A percentile compares a stretch with the other conserved stretches of the same genome.
Conservation (phyloP, 2,113 vertebrate species). For the Labrus mixtus region DNA sequence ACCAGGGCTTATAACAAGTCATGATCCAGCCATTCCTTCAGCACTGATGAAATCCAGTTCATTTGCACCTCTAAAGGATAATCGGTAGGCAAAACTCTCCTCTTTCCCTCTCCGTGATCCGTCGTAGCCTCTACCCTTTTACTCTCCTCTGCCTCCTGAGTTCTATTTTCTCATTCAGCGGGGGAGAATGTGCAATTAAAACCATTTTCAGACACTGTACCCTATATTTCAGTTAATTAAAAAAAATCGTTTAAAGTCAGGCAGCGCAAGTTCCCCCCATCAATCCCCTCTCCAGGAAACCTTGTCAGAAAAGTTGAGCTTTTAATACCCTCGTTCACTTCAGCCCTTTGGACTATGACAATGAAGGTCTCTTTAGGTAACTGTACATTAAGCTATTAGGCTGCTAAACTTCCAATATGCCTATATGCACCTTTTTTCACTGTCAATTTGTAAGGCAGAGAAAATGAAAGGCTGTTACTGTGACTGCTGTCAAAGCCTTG, state of each 20-base stretch:
- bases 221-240: slow-evolving; percentile 64
- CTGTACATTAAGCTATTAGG: slow-evolving; percentile 45
- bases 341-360: background rate
- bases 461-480: slow-evolving; percentile 27
- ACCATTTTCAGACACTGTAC: slow-evolving; percentile 45
- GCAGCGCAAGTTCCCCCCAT: slow-evolving; percentile 41
- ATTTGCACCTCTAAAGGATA: slow-evolving; percentile 68
- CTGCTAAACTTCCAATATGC: slow-evolving; percentile 24
- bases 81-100: slow-evolving; percentile 46
- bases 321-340: slow-evolving; percentile 23
- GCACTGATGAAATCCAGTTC: slow-evolving; percentile 52
- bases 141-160: slow-evolving; percentile 37
- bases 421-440: slow-evolving; percentile 14
- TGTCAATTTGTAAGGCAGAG: background rate
- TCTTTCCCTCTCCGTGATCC: slow-evolving; percentile 39
- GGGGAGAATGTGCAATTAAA: slow-evolving; percentile 60
- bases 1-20: slow-evolving; percentile 45
- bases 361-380: slow-evolving; percentile 27
- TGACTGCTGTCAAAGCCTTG: slow-evolving; percentile 30
- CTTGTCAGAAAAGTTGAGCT: slow-evolving; percentile 35
- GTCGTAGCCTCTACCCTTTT: slow-evolving; percentile 56
- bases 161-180: slow-evolving; percentile 51
- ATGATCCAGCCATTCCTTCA: slow-evolving; percentile 50
- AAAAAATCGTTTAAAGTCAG: slow-evolving; percentile 49
- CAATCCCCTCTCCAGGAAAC: slow-evolving; percentile 42